Evolutionary conservation across 2,113 vertebrate genomes (phyloP).

Genomic region (Todiramphus chloris): DNA sequence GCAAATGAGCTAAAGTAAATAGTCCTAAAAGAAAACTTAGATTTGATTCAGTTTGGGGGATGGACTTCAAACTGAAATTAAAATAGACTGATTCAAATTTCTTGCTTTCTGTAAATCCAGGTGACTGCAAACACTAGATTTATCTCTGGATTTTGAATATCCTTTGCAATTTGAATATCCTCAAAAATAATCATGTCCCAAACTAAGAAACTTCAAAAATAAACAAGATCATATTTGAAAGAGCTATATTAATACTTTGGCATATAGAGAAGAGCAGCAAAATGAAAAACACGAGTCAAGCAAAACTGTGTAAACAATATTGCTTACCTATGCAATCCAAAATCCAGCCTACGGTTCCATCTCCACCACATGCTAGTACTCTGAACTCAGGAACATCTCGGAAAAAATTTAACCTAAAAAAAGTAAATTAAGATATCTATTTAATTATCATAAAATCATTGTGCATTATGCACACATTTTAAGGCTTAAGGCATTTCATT

Average conservation of each 20-base stretch:
- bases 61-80: not conserved
- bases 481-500: not conserved
- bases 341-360: conserved; percentile 96
- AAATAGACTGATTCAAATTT: not conserved
- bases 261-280: not conserved
- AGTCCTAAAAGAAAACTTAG: not conserved
- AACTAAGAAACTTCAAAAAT: not conserved
- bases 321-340: conserved; percentile 93
- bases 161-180: not conserved
- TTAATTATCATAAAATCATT: not conserved
- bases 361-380: conserved; percentile 93
- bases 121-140: not conserved
- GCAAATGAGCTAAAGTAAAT: not conserved
- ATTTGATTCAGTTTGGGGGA: not conserved
- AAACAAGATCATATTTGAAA: not conserved
- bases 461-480: not conserved
- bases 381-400: conserved; percentile 90
- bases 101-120: not conserved
- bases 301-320: not conserved
- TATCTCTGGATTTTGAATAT: not conserved
- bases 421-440: not conserved
- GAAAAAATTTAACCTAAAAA: conserved; percentile 92
- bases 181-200: not conserved
- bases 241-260: not conserved
- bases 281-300: not conserved